Conservation (phyloP, 2,797 vertebrate genomes). For the Takifugu ocellatus region DNA sequence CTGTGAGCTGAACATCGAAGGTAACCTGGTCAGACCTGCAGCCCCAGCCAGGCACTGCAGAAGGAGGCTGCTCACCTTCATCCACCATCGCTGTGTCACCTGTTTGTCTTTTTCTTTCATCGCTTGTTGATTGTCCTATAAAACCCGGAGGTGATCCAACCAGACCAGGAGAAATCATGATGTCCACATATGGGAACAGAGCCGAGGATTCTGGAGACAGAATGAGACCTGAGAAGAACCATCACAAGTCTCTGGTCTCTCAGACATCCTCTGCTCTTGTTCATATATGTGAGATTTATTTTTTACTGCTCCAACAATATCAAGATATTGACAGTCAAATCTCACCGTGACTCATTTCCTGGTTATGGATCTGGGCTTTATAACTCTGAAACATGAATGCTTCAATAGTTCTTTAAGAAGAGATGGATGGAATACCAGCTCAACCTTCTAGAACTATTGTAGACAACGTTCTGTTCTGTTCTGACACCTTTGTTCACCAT, state of each 20-base stretch:
- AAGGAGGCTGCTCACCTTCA: too few relatives aligned
- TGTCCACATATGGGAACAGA: constrained; percentile 1
- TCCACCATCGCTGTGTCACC: constrained; percentile 14
- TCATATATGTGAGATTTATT: constrained; percentile 9
- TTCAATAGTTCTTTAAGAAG: too few relatives aligned
- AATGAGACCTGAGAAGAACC: background rate
- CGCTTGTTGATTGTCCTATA: background rate
- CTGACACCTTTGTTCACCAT: too few relatives aligned
- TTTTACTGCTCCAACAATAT: too few relatives aligned
- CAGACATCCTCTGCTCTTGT: constrained; percentile 3
- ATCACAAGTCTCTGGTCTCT: constrained; percentile 9
- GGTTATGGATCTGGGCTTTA: background rate
- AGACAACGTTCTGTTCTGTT: too few relatives aligned
- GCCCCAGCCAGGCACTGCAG: background rate
- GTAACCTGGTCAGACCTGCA: constrained; percentile 52
- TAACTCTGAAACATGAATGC: background rate
- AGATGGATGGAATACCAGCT: too few relatives aligned
- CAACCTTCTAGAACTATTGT: too few relatives aligned
- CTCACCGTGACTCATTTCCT: too few relatives aligned
- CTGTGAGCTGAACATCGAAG: constrained; percentile 90
- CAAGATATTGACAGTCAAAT: too few relatives aligned
- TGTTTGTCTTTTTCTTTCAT: constrained; percentile 11
- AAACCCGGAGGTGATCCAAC: constrained; percentile 24
- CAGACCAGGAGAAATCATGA: background rate
- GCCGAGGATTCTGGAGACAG: constrained; percentile 2